Percentiles rank a stretch among this genome's conserved stretches.
phyloP scores from a whole-genome alignment of 2,113 vertebrate genomes.

The Clarias batrachus region DNA sequence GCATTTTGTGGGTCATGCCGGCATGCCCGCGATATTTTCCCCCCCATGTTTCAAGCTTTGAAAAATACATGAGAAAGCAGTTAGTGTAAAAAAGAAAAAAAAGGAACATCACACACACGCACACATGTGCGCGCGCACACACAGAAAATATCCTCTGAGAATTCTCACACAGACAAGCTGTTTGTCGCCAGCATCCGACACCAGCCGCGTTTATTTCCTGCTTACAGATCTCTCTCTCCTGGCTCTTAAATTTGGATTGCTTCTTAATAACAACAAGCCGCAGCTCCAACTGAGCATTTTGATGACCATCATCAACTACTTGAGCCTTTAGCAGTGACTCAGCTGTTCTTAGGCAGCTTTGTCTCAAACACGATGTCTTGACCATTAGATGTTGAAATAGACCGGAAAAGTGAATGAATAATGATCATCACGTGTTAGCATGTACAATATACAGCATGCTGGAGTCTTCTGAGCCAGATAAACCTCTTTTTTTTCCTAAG shows the following conservation, averaged over 20 bases:
- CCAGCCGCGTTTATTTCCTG: slow-evolving; percentile 6
- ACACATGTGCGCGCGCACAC: neutral
- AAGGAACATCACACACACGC: neutral
- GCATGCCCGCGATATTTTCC: slow-evolving; percentile 42
- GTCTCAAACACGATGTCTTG: slow-evolving; percentile 46
- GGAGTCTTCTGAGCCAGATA: slow-evolving; percentile 41
- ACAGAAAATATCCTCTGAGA: slow-evolving; percentile 12
- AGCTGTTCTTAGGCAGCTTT: slow-evolving; percentile 61
- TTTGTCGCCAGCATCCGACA: neutral
- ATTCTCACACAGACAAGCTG: neutral
- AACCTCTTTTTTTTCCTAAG: neutral
- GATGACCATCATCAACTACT: slow-evolving; percentile 24
- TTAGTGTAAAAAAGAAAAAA: neutral
- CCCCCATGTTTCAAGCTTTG: slow-evolving; percentile 47
- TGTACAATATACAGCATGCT: slow-evolving; percentile 61
- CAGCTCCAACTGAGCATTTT: slow-evolving; percentile 49
- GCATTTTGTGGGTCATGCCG: slow-evolving; percentile 49
- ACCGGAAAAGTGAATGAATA: slow-evolving; percentile 57
- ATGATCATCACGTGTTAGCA: slow-evolving; percentile 59
- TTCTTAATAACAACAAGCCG: slow-evolving; percentile 57
- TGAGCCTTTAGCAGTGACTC: slow-evolving; percentile 33
- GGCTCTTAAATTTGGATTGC: slow-evolving; percentile 16
- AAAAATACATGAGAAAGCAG: slow-evolving; percentile 32
- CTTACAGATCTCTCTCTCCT: slow-evolving; percentile 31
- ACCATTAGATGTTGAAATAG: slow-evolving; percentile 65